Evolutionary conservation across 2,113 vertebrate species (phyloP), one percentile per base, ranked within the genome.

Genomic region (Psettodes erumei): DNA sequence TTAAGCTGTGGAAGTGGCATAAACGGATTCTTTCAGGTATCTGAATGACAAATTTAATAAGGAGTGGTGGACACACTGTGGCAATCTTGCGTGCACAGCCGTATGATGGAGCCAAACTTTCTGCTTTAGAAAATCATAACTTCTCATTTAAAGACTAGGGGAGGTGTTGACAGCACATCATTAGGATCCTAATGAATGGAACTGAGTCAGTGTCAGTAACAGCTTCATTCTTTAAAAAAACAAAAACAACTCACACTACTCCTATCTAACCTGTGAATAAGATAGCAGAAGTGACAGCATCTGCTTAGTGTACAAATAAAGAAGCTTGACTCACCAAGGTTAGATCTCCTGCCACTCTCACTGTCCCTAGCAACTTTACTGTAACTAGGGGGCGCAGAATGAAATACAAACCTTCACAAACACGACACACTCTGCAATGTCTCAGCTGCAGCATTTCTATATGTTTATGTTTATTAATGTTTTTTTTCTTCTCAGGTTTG

Each of bases 121-220:
- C 15, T 32, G 19, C 13, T 25, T 40, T 33, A 54, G 9, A 74
- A 71, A 48, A 33, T 33, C 16, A 54, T 37, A 43, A 28, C 48
- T 28, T 75, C 33, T 38, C 38, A 38, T 15, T 72, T 21, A 18
- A 8, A 2, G 47, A 35, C 28, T 11, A 59, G 27, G 12, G 28
- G 32, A 64, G 11, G 25, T 11, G 38, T 10, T 19, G n/a, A 45
- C 37, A 48, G 32, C 23, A 27, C 28, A 60, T 53, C 27, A 43
- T 32, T 43, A 62, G 51, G 71, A 63, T 83, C n/a, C 27, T 51
- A 61, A 81, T 63, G 79, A 82, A 37, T 66, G 70, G 75, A 70
- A 78, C 47, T 73, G 70, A 80, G n/a, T n/a, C n/a, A 60, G 19
- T 47, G 21, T 38, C 47, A 64, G 37, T 71, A 86, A 86, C 71